A percentile compares a stretch with the other conserved stretches of the same genome.
Conservation (phyloP, 1,140 invertebrate genomes). For the Musca domestica region DNA sequence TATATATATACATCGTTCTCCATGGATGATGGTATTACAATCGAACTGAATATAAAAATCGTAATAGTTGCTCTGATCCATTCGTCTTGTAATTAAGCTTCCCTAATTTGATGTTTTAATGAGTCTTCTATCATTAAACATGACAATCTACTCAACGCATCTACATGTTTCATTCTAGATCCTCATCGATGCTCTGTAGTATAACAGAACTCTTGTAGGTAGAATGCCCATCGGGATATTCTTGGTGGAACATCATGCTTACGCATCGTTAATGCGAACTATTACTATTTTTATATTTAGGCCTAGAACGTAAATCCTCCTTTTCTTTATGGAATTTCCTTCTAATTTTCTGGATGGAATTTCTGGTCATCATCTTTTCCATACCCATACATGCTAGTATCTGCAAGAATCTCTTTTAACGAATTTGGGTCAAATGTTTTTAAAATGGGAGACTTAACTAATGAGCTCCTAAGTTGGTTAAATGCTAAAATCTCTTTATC, state of each 20-base stretch:
- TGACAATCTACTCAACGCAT: conserved; percentile 32
- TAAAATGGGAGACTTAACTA: neutral
- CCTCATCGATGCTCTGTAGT: conserved; percentile 33
- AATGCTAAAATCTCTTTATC: too few relatives aligned
- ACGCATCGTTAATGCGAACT: conserved; percentile 37
- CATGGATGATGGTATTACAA: too few relatives aligned
- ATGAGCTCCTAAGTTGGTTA: too few relatives aligned
- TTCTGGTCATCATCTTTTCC: conserved; percentile 40
- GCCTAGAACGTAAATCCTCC: conserved; percentile 27
- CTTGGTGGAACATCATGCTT: conserved; percentile 25
- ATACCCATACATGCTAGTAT: conserved; percentile 31
- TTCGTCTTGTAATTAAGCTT: conserved; percentile 22
- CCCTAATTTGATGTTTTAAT: conserved; percentile 11
- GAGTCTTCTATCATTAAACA: conserved; percentile 23
- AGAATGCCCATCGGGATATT: conserved; percentile 33
- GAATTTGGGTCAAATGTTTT: neutral
- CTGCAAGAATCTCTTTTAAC: neutral
- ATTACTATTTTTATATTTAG: conserved; percentile 20
- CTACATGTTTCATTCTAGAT: conserved; percentile 35
- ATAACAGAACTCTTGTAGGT: conserved; percentile 35
- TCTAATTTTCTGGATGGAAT: conserved; percentile 38
- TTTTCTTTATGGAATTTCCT: conserved; percentile 34
- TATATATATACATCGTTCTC: too few relatives aligned
- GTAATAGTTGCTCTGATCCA: conserved; percentile 16
- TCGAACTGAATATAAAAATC: too few relatives aligned